Percentiles rank a stretch among this genome's conserved stretches.
Conservation (phyloP, 2,888 invertebrate species). For the Entomobrya multifasciata region DNA sequence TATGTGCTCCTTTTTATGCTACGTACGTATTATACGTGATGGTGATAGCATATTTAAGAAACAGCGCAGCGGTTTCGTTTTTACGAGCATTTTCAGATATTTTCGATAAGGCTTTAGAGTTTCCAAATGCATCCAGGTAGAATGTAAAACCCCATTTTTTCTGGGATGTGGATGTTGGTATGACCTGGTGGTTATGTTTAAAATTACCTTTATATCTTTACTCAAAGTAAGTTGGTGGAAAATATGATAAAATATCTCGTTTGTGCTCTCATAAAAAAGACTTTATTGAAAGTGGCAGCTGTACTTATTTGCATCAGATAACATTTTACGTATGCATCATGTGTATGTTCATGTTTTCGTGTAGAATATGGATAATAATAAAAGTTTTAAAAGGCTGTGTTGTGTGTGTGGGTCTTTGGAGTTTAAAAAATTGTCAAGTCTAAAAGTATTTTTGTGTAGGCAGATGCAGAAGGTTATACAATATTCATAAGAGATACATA, state of each 20-base stretch:
- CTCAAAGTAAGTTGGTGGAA: too few relatives aligned
- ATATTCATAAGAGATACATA: too few relatives aligned
- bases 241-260: conserved; percentile 8
- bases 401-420: neutral
- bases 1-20: neutral
- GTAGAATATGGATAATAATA: conserved; percentile 12
- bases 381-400: neutral
- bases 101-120: neutral
- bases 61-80: too few relatives aligned
- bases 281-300: conserved; percentile 50
- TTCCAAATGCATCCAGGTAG: conserved; percentile 9
- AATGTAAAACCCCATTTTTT: too few relatives aligned
- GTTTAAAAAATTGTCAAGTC: conserved; percentile 11
- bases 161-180: neutral
- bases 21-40: neutral
- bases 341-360: neutral
- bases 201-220: neutral
- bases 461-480: too few relatives aligned
- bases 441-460: too few relatives aligned
- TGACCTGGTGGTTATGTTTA: neutral
- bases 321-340: too few relatives aligned
- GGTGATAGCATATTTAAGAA: too few relatives aligned
- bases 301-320: too few relatives aligned
- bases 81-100: conserved; percentile 1
- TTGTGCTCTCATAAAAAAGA: conserved; percentile 21